Conservation (phyloP, 2,888 invertebrate species). For the Coecobrya sp. region DNA sequence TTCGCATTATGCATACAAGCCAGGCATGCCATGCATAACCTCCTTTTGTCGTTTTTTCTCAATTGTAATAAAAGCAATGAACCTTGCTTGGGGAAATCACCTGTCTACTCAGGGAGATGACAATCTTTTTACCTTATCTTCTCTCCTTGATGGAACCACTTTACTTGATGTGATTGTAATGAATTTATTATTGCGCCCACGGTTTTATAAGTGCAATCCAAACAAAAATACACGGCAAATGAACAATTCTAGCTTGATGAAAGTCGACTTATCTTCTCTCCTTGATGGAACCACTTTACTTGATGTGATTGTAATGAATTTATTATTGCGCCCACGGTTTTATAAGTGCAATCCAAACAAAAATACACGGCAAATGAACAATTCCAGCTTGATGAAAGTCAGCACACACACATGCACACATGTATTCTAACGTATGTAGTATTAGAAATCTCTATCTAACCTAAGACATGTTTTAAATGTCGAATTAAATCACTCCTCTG, state of each 20-base stretch:
- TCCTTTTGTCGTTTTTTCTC: conserved; percentile 82
- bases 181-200: conserved; percentile 67
- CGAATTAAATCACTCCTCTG: conserved; percentile 81
- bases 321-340: conserved; percentile 56
- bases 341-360: conserved; percentile 18
- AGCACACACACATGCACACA: not conserved
- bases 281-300: conserved; percentile 70
- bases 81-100: conserved; percentile 80
- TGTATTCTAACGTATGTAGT: not conserved
- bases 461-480: conserved; percentile 77
- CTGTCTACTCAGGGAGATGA: conserved; percentile 81
- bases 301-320: conserved; percentile 78
- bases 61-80: conserved; percentile 82
- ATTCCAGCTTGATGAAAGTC: not conserved
- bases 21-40: conserved; percentile 38
- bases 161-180: conserved; percentile 76
- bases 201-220: conserved; percentile 18
- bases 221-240: conserved; percentile 7
- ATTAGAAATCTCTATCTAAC: conserved; percentile 14
- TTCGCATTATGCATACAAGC: conserved; percentile 44
- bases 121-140: conserved; percentile 74
- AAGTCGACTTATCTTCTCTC: conserved; percentile 26
- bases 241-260: not conserved
- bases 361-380: conserved; percentile 8
- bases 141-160: conserved; percentile 67